A percentile compares a stretch with the other conserved stretches of the same genome.
These are phyloP conservation scores for Leptinotarsa tumamoca DNA, from an alignment of 2,888 invertebrate species.

Conservation along the genomic window DNA sequence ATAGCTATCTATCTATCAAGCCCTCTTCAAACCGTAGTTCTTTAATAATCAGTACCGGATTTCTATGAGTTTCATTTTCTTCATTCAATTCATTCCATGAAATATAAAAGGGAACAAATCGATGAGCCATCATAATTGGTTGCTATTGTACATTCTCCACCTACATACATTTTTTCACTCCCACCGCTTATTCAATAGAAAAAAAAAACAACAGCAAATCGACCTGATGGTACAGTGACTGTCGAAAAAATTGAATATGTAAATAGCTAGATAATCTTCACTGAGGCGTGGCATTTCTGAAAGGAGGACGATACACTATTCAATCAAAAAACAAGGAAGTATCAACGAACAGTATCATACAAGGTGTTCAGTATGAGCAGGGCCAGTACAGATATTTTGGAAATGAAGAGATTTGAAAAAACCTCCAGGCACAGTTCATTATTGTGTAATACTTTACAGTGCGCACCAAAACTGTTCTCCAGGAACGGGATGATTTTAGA, in stretches of 20 bases:
- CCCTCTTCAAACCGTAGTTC: no score
- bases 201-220: not conserved
- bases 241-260: constrained; percentile 5
- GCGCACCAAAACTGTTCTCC: no score
- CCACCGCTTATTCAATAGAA: not conserved
- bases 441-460: no score
- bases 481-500: no score
- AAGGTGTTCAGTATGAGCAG: no score
- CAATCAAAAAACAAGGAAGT: no score
- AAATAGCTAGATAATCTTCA: constrained; percentile 1
- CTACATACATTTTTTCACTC: constrained; percentile 6
- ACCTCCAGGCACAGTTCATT: no score
- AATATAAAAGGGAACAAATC: not conserved
- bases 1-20: no score
- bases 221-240: not conserved
- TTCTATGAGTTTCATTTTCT: not conserved
- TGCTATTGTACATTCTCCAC: not conserved
- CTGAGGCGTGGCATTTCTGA: not conserved
- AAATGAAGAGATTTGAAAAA: no score
- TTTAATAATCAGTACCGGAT: no score
- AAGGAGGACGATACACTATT: not conserved
- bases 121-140: constrained; percentile 9
- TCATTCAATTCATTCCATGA: not conserved
- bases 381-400: no score
- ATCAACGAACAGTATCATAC: no score